Base-by-base conservation (phyloP, 2,113 vertebrate species). In the Neogale vison region DNA sequence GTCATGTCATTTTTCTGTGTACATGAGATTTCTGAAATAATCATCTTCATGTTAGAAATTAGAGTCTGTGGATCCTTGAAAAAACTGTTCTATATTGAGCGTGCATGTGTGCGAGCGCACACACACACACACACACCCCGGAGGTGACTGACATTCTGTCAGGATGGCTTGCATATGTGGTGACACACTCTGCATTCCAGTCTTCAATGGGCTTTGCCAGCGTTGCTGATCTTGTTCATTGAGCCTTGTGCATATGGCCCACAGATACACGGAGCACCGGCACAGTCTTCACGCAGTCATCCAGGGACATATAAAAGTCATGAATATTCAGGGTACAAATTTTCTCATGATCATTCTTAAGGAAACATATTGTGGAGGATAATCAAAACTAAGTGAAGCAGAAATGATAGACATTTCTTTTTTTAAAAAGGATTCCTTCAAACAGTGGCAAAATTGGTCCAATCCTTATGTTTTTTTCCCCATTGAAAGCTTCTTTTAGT, bases 401-500 rank as follows among this genome's bases (percentile, higher is more conserved):
- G 67, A 92, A 94, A 96, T 96, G 29, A 93, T 57, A 95, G 83
- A 39, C 29, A 3, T 65, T 92, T 85, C 14, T 18, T n/a, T 96
- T 95, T 39, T 57, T 8, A 23, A 80, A 67, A 90, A 95, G n/a
- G 31, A 61, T 86, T 89, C 65, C 59, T 97, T 80, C n/a, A 21
- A 79, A 81, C 23, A 90, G 26, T 77, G 59, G 79, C 45, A 90
- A 88, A 95, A 88, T 67, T 74, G 59, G 26, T 42, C 83, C 18
- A 55, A 45, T 95, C 36, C n/a, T 81, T 92, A 67, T 20, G 1
- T 83, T 39, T 61, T 50, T 65, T 83, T 95, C 39, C 39, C 13
- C 59, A 76, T 20, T 92, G 74, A 93, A 90, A 90, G 29, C 9
- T 71, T 50, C 65, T 82, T 23, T 94, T 61, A 84, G 24, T 72